Percentiles rank a stretch among this genome's conserved stretches.
phyloP scores from a whole-genome alignment of 2,888 invertebrate genomes.

The Notocelia uddmanniana region DNA sequence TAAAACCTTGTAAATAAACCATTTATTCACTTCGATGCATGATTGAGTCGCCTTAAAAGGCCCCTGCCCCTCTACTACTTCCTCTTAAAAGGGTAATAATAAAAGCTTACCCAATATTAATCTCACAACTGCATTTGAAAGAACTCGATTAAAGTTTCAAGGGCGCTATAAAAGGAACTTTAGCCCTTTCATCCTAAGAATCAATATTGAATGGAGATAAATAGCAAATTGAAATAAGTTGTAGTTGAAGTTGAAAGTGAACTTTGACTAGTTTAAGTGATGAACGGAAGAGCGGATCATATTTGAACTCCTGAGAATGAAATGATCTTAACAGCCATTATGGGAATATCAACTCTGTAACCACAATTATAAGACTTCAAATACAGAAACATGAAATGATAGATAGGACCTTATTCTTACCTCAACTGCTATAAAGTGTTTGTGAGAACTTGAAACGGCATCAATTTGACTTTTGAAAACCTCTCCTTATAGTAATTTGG shows the following conservation, averaged over 20 bases:
- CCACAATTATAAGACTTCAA: neutral
- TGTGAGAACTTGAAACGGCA: neutral
- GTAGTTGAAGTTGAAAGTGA: conserved; percentile 11
- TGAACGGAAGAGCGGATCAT: conserved; percentile 4
- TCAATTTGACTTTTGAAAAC: neutral
- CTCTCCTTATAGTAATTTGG: neutral
- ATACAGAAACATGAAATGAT: neutral
- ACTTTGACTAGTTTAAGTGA: conserved; percentile 30
- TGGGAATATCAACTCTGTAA: neutral
- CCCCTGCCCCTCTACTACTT: too few species aligned
- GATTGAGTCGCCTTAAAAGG: too few species aligned
- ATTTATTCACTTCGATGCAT: too few species aligned
- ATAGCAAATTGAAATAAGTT: conserved; percentile 18
- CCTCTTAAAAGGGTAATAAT: neutral
- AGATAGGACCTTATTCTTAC: neutral
- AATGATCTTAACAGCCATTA: neutral
- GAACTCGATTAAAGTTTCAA: conserved; percentile 6
- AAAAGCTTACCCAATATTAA: conserved; percentile 9
- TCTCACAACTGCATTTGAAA: conserved; percentile 1
- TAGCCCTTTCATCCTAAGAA: neutral
- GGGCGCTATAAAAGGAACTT: neutral
- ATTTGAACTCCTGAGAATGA: neutral
- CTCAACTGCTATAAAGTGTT: neutral
- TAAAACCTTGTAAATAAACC: too few species aligned
- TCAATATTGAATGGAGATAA: neutral